Percentiles rank a stretch among this genome's conserved stretches.
Conservation (phyloP, 2,797 vertebrate genomes). For the Synanceia verrucosa region DNA sequence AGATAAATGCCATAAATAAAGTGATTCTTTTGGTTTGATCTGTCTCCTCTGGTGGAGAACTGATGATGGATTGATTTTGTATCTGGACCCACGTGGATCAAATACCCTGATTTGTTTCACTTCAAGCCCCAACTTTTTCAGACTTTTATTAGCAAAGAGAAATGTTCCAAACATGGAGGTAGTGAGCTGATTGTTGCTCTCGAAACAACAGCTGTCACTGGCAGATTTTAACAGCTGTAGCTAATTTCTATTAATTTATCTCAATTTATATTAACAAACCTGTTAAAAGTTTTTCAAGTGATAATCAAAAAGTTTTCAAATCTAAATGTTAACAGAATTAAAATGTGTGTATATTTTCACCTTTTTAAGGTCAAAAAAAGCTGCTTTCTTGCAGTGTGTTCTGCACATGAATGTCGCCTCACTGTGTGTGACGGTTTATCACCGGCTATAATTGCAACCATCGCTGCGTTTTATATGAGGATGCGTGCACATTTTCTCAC, state of each 20-base stretch:
- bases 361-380: too few relatives aligned
- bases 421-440: background rate
- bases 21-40: background rate
- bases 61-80: background rate
- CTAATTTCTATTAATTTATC: conserved; percentile 39
- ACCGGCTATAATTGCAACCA: conserved; percentile 5
- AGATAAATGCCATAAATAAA: background rate
- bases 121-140: background rate
- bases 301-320: conserved; percentile 6
- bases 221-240: conserved; percentile 21
- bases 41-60: background rate
- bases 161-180: background rate
- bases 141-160: background rate
- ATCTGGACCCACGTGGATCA: background rate
- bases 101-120: background rate
- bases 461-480: background rate
- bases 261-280: too few relatives aligned
- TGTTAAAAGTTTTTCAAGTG: conserved; percentile 5
- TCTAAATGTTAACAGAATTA: background rate
- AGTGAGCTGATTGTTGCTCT: background rate
- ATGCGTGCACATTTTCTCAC: conserved; percentile 11
- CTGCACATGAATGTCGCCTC: background rate
- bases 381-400: background rate
- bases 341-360: too few relatives aligned
- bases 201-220: conserved; percentile 25